Evolutionary conservation across 2,113 vertebrate species (phyloP).

Genomic region (Mormyrus iriodes): DNA sequence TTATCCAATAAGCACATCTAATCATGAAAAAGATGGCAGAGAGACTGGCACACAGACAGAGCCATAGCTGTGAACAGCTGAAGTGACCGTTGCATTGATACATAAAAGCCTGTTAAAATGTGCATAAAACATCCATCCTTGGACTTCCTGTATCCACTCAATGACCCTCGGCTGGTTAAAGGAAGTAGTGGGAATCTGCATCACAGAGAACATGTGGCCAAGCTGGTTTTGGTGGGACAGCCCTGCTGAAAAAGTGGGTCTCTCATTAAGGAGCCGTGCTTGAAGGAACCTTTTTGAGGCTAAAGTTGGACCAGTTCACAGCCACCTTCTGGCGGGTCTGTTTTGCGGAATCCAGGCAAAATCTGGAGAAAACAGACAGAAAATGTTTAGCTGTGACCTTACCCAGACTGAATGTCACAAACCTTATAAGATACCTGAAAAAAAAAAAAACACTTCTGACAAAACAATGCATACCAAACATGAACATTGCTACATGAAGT

Average conservation of each 20-base stretch:
- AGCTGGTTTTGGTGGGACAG: constrained; percentile 43
- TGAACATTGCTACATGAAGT: not conserved
- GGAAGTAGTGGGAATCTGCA: constrained; percentile 46
- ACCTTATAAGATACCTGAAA: not conserved
- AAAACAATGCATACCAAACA: not conserved
- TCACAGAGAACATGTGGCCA: constrained; percentile 47
- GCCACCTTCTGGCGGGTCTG: constrained; percentile 96
- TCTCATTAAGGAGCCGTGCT: constrained; percentile 81
- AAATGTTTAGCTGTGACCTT: not conserved
- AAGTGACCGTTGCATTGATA: constrained; percentile 49
- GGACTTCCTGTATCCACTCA: not conserved
- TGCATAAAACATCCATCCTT: not conserved
- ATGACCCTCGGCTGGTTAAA: constrained; percentile 51
- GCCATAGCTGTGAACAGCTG: constrained; percentile 39
- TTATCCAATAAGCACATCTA: constrained; percentile 43
- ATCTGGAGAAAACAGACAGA: constrained; percentile 56
- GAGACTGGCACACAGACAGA: constrained; percentile 37
- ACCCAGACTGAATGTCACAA: not conserved
- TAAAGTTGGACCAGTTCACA: constrained; percentile 99
- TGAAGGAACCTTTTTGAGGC: constrained; percentile 92
- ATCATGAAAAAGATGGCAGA: constrained; percentile 32
- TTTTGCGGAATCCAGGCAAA: constrained; percentile 97
- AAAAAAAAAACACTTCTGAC: not conserved
- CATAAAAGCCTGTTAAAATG: constrained; percentile 24
- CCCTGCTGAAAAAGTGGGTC: constrained; percentile 39